Base-by-base conservation (phyloP, 1,140 invertebrate genomes). In the Dinoponera quadriceps region DNA sequence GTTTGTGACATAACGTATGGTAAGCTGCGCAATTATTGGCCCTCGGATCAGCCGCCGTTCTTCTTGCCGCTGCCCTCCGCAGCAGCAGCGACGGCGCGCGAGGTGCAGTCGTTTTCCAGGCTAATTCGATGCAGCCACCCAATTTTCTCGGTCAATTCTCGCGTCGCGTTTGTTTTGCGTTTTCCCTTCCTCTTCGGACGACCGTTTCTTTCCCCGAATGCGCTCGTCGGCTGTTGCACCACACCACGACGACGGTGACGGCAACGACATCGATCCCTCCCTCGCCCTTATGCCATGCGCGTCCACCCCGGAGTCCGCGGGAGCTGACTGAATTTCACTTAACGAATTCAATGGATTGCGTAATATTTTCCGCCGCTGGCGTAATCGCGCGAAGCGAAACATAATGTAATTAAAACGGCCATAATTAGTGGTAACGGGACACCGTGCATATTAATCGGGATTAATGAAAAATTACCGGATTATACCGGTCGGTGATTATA, bases 21-120 rank as follows among this genome's bases (percentile, higher is more conserved):
- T 69, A 83, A 77, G 57, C 60, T 55, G 71, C 69, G 54, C 84
- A 86, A 83, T 87, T 87, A 87, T 87, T 83, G 80, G 72, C 13
- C 59, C 29, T 22, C 3, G 44, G 84, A 51, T 80, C 54, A 66
- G 55, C 51, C 72, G 54, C 80, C 66, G 71, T 77, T 86, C 63
- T 66, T 72, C 57, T 69, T 75, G 33, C 63, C 51, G 29, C n/a
- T 38, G 3, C 51, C 14, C 68, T 55, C 49, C 25, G 13, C 80
- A 54, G 25, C 38, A 11, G 7, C 38, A 9, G 38, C 38, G 38
- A 11, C 38, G 33, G 33, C 33, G 33, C 4, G 38, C 57, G 13
- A 51, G 54, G 71, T 51, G 51, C 51, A 57, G 51, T 33, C 27
- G 44, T 74, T 83, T 63, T 82, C 65, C 65, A 38, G 38, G 72